These are phyloP conservation scores for Epistrophe eligans DNA, from an alignment of 2,888 invertebrate genomes.

Conservation along the genomic window DNA sequence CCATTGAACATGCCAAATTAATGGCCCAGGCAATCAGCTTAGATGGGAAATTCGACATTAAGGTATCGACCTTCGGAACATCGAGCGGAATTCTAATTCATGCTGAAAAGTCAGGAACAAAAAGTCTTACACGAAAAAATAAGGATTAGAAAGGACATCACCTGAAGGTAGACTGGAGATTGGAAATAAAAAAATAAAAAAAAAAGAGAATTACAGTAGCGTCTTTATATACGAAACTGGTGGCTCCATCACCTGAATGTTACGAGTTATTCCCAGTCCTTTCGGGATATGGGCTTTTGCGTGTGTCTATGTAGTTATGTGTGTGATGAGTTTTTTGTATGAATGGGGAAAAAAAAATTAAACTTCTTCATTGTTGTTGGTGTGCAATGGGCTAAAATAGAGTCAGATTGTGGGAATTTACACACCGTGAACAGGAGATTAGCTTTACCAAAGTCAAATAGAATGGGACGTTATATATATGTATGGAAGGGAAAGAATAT, in stretches of 20 bases:
- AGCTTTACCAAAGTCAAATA: slow-evolving; percentile 74
- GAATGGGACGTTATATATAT: slow-evolving; percentile 32
- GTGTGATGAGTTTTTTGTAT: slow-evolving; percentile 44
- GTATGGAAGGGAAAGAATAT: neutral
- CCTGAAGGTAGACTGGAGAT: slow-evolving; percentile 7
- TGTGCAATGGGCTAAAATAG: slow-evolving; percentile 52
- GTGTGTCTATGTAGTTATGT: slow-evolving; percentile 12
- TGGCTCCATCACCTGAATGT: slow-evolving; percentile 38
- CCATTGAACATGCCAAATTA: slow-evolving; percentile 80
- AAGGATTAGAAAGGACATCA: slow-evolving; percentile 76
- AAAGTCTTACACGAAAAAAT: slow-evolving; percentile 79
- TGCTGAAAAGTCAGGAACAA: slow-evolving; percentile 80
- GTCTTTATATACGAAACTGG: slow-evolving; percentile 11
- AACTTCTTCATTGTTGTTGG: slow-evolving; percentile 55
- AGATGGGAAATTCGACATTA: slow-evolving; percentile 81
- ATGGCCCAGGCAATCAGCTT: slow-evolving; percentile 80
- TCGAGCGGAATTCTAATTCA: slow-evolving; percentile 80
- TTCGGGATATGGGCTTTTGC: slow-evolving; percentile 15
- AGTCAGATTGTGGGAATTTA: slow-evolving; percentile 71
- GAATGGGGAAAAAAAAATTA: slow-evolving; percentile 52
- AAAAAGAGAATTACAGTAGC: neutral
- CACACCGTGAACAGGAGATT: slow-evolving; percentile 72
- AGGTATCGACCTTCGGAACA: slow-evolving; percentile 81
- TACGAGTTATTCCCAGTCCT: slow-evolving; percentile 11
- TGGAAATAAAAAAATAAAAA: neutral